Evolutionary conservation across 2,888 invertebrate genomes (phyloP).

Genomic region (Spodoptera exigua): DNA sequence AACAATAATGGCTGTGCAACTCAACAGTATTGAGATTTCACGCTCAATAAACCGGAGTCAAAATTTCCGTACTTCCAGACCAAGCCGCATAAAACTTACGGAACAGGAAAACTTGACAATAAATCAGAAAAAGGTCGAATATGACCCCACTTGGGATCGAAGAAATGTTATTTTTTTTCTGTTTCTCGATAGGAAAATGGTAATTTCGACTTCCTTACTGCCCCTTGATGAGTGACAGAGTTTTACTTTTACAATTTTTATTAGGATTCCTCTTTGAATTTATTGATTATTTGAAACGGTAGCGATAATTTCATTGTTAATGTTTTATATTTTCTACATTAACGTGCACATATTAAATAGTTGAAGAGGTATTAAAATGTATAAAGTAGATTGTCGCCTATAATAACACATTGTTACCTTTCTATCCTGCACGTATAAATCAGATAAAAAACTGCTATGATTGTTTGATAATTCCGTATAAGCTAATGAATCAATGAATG

Average conservation of each 20-base stretch:
- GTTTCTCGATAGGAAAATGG: conserved; percentile 55
- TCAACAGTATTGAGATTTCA: conserved; percentile 62
- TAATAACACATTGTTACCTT: no score
- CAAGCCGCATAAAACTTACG: conserved; percentile 78
- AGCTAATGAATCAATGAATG: no score
- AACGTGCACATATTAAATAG: no score
- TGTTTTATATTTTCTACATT: no score
- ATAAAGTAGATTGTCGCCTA: no score
- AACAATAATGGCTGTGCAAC: conserved; percentile 47
- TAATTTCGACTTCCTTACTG: conserved; percentile 36
- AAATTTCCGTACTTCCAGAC: conserved; percentile 71
- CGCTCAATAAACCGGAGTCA: conserved; percentile 79
- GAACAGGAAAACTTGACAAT: conserved; percentile 75
- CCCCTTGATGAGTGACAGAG: conserved; percentile 22
- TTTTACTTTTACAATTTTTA: conserved; percentile 18
- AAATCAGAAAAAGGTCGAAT: conserved; percentile 85
- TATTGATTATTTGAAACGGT: no score
- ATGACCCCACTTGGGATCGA: conserved; percentile 70
- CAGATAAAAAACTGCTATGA: no score
- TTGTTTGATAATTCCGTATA: no score
- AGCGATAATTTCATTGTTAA: no score
- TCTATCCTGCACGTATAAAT: no score
- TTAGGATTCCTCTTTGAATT: conserved; percentile 1
- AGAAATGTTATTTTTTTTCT: conserved; percentile 60
- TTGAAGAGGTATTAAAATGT: no score